Conservation (phyloP, 2,888 invertebrate genomes). For the Prosapia bicincta region DNA sequence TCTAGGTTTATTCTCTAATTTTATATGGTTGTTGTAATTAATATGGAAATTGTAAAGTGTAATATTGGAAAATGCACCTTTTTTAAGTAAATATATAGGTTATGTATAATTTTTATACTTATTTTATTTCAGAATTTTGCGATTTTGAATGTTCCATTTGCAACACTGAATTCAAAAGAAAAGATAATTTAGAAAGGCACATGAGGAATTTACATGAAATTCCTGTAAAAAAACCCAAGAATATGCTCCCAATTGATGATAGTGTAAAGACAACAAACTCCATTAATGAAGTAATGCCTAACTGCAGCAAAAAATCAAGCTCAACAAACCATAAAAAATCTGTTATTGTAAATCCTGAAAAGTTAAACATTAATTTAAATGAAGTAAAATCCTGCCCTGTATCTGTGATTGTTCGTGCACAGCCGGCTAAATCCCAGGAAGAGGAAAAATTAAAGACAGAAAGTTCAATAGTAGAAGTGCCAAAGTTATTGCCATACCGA, state of each 20-base stretch:
- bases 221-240: too few species aligned
- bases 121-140: constrained; percentile 55
- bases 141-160: constrained; percentile 70
- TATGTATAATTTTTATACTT: too few species aligned
- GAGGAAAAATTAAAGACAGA: not conserved
- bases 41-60: too few species aligned
- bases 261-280: too few species aligned
- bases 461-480: not conserved
- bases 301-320: too few species aligned
- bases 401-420: not conserved
- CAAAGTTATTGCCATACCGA: constrained; percentile 4
- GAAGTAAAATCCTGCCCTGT: not conserved
- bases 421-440: not conserved
- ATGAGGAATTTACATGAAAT: constrained; percentile 68
- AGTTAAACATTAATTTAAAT: not conserved
- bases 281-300: too few species aligned
- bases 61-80: too few species aligned
- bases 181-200: constrained; percentile 75
- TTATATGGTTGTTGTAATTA: too few species aligned
- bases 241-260: not conserved
- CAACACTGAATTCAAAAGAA: constrained; percentile 64
- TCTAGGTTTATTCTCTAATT: too few species aligned
- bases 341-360: constrained; percentile 8
- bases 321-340: constrained; percentile 6
- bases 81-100: too few species aligned